phyloP scores from a whole-genome alignment of 2,113 vertebrate genomes.

The Mesocricetus auratus region DNA sequence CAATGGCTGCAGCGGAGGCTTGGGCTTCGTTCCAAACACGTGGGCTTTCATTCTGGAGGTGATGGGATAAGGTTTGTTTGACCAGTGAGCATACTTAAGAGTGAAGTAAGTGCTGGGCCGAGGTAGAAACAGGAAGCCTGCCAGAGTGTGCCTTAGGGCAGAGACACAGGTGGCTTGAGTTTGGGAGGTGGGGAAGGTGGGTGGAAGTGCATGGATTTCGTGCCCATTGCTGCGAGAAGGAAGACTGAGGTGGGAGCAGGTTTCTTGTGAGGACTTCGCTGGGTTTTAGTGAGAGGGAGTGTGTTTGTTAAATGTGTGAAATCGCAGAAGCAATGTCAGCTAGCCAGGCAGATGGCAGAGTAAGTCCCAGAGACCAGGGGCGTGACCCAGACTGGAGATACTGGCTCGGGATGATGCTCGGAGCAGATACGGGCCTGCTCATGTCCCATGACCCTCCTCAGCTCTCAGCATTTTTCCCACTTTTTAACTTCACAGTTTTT shows the following conservation, averaged over 20 bases:
- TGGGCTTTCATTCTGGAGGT: neutral
- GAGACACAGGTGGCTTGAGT: neutral
- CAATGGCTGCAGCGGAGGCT: neutral
- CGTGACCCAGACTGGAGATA: neutral
- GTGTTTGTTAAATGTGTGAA: neutral
- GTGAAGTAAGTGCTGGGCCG: neutral
- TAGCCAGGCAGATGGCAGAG: fast-evolving
- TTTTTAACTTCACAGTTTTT: conserved; percentile 10
- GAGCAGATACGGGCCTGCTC: fast-evolving
- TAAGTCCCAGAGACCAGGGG: neutral
- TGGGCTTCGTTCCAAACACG: neutral
- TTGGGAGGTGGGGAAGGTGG: fast-evolving
- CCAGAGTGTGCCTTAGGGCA: neutral
- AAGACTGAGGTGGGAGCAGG: neutral
- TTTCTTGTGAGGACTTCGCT: neutral
- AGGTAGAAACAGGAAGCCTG: neutral
- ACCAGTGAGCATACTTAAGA: neutral
- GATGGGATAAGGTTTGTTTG: neutral
- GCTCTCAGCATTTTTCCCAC: neutral
- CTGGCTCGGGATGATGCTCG: fast-evolving
- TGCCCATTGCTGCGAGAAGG: neutral
- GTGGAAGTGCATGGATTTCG: neutral
- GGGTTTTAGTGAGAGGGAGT: neutral
- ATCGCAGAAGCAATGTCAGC: neutral
- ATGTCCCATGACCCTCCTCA: too few relatives aligned